phyloP scores from a whole-genome alignment of 1,140 invertebrate species.

The Meloidogyne hapla region DNA sequence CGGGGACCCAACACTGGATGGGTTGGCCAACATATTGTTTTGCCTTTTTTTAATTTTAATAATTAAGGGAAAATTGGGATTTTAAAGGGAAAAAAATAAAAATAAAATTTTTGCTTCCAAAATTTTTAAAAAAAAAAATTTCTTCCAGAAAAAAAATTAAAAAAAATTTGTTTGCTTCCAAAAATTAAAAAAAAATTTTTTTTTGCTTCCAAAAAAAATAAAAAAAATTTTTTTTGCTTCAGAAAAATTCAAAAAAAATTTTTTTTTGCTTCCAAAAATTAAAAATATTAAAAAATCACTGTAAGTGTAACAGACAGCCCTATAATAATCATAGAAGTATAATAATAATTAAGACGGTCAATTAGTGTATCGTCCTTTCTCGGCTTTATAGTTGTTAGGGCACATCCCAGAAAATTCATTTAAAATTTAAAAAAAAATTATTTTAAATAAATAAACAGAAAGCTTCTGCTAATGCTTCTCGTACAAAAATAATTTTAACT shows the following conservation, averaged over 20 bases:
- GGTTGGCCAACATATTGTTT: constrained; percentile 60
- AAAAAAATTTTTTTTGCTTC: neutral
- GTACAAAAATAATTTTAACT: too few species aligned
- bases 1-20: constrained; percentile 58
- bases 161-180: neutral
- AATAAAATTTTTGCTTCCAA: neutral
- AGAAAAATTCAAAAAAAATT: too few species aligned
- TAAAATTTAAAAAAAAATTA: too few species aligned
- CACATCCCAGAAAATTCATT: constrained; percentile 50
- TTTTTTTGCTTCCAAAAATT: too few species aligned
- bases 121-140: neutral
- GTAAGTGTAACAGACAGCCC: constrained; percentile 64
- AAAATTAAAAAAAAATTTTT: too few species aligned
- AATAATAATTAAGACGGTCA: constrained; percentile 68
- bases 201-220: too few species aligned
- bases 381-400: constrained; percentile 52
- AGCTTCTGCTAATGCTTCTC: too few species aligned
- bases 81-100: too few species aligned
- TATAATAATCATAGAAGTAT: constrained; percentile 67
- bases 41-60: constrained; percentile 25
- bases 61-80: neutral
- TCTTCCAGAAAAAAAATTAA: too few species aligned
- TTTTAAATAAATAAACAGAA: too few species aligned
- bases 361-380: constrained; percentile 67
- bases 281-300: too few species aligned